These are phyloP conservation scores for Salvator merianae DNA, from an alignment of 2,113 vertebrate species.

Conservation along the genomic window DNA sequence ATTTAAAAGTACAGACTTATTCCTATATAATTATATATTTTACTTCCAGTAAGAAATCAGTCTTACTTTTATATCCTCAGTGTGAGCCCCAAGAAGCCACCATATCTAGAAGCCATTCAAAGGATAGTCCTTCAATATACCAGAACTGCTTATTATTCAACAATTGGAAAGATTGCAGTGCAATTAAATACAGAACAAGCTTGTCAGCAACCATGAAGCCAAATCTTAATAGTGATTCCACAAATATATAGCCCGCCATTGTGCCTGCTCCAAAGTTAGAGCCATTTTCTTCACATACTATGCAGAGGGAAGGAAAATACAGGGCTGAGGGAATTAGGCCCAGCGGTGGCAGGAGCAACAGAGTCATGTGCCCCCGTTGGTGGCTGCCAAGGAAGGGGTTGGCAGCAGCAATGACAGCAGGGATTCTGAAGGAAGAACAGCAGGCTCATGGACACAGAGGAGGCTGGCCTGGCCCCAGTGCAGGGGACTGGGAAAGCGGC, in stretches of 20 bases:
- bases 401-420: too few species aligned
- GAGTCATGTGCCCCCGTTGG: too few species aligned
- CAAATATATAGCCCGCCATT: slow-evolving; percentile 82
- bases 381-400: too few species aligned
- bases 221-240: slow-evolving; percentile 88
- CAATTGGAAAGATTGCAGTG: slow-evolving; percentile 91
- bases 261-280: slow-evolving; percentile 82
- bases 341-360: too few species aligned
- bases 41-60: background rate
- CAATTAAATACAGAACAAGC: slow-evolving; percentile 89
- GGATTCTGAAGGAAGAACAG: too few species aligned
- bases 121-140: slow-evolving; percentile 93
- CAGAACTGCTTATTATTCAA: slow-evolving; percentile 89
- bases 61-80: slow-evolving; percentile 96
- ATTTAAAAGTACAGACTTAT: background rate
- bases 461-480: too few species aligned
- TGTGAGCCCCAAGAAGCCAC: slow-evolving; percentile 99
- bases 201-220: slow-evolving; percentile 96
- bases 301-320: too few species aligned
- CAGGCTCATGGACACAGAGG: too few species aligned
- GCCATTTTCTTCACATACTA: slow-evolving; percentile 87
- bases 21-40: background rate
- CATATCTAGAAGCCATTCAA: slow-evolving; percentile 96
- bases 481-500: too few species aligned
- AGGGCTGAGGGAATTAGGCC: slow-evolving; percentile 86